Conservation (phyloP, 2,113 vertebrate genomes). For the Aramus guarauna region DNA sequence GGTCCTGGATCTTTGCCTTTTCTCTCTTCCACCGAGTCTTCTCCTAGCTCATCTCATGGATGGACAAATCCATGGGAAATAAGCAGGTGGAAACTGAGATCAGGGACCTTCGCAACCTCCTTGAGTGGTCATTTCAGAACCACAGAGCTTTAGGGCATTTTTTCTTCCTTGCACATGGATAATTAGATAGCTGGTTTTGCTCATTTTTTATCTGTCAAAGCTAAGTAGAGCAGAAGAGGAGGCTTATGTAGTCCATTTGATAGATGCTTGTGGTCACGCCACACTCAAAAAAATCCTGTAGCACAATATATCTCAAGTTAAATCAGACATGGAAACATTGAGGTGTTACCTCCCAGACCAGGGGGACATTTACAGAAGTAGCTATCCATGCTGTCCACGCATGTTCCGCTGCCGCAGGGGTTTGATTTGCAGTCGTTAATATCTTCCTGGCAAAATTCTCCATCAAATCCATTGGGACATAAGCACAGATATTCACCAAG, state of each 20-base stretch:
- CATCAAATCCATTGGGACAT: conserved; percentile 71
- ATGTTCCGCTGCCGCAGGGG: conserved; percentile 1
- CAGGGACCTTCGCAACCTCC: not conserved
- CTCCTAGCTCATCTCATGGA: not conserved
- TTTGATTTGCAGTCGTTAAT: conserved; percentile 59
- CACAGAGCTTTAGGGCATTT: not conserved
- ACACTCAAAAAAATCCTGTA: not conserved
- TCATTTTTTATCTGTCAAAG: not conserved
- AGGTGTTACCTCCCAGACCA: conserved; percentile 30
- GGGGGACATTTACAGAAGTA: conserved; percentile 42
- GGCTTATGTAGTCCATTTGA: not conserved
- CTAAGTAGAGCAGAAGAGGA: not conserved
- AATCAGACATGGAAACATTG: not conserved
- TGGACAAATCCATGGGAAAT: not conserved
- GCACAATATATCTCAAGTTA: not conserved
- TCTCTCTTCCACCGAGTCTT: not conserved
- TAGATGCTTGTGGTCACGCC: not conserved
- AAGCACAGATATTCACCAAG: conserved; percentile 80
- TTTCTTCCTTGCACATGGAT: not conserved
- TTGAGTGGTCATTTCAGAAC: not conserved
- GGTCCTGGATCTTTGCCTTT: not conserved
- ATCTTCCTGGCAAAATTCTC: conserved; percentile 71
- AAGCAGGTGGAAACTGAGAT: not conserved
- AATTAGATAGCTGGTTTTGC: not conserved
- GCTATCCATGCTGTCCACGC: not conserved